phyloP scores from a whole-genome alignment of 2,888 invertebrate genomes.

The Tholera decimalis region DNA sequence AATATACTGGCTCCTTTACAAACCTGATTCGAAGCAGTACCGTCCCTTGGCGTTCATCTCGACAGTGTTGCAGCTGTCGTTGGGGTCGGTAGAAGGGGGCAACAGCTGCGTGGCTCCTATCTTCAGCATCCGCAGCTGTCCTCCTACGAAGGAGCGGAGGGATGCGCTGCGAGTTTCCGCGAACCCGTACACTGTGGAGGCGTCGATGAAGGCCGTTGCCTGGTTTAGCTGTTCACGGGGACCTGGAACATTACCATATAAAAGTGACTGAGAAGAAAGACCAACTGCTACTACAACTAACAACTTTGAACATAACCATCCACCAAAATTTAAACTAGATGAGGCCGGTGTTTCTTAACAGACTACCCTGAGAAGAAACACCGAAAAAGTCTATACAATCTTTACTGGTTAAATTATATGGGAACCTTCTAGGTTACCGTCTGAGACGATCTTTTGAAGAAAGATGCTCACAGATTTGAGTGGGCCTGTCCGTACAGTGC shows the following conservation, averaged over 20 bases:
- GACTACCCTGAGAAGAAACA: no score
- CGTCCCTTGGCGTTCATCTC: constrained; percentile 93
- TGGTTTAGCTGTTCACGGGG: constrained; percentile 97
- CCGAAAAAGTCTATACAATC: no score
- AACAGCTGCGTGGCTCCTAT: constrained; percentile 93
- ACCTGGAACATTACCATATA: constrained; percentile 79
- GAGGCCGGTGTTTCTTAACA: no score
- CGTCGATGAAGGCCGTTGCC: constrained; percentile 96
- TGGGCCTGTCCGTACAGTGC: no score
- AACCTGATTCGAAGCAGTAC: constrained; percentile 95
- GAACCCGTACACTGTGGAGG: constrained; percentile 95
- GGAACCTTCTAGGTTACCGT: no score
- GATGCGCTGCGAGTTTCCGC: constrained; percentile 85
- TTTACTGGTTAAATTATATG: no score
- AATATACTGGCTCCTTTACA: background rate
- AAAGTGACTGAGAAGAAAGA: no score
- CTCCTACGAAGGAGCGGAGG: constrained; percentile 90
- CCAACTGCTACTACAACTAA: no score
- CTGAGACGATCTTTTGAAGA: no score
- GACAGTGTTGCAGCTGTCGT: constrained; percentile 95
- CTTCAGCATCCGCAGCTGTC: constrained; percentile 93
- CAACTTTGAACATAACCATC: no score
- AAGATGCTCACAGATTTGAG: no score
- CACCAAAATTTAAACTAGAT: background rate
- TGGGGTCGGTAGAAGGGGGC: constrained; percentile 93